Base-by-base conservation (phyloP, 2,113 vertebrate species). In the Saimiri boliviensis region DNA sequence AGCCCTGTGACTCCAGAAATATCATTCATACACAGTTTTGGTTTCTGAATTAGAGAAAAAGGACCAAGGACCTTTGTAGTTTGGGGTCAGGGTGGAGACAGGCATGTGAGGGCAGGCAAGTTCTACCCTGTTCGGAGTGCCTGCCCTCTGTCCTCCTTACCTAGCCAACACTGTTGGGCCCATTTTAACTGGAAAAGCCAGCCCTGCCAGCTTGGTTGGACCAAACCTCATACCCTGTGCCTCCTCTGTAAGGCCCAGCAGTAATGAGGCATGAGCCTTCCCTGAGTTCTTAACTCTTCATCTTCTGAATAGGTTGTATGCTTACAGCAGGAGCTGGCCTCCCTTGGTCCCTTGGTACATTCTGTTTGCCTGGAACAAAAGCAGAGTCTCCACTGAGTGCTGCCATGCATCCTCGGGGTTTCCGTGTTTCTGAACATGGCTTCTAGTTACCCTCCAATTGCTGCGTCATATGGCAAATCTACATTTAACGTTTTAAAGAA, bases 111-210 rank as follows among this genome's bases (percentile, higher is more conserved):
- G 16, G 66, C 23, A 35, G 83, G 86, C 96, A 86, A 30, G 95
- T 94, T 60, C 68, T 14, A 20, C 93, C 95, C 83, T 97, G 95
- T 60, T 93, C 9, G 0, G 37, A 70, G 42, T 3, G 47, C 81
- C 84, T 84, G 82, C 74, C 93, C 86, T 86, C 73, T 21, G 85
- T 58, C 95, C 47, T 85, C 81, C 94, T 83, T 40, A 47, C 91
- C 80, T 40, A 11, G 42, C 77, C 54, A 52, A 32, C 79, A 27
- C 79, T 3, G 52, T 40, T 0, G 60, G 89, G 81, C 93, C 80
- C 37, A 45, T 73, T 54, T 3, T 40, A 40, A 97, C 97, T 58
- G 84, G 98, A 97, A 97, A 91, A 97, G 86, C 97, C 89, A 14
- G 97, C 83, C 89, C 27, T 84, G 17, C 96, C 89, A 76, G 97